These are phyloP conservation scores for Erythrocercus mccallii DNA, from an alignment of 2,113 vertebrate species.

Conservation along the genomic window DNA sequence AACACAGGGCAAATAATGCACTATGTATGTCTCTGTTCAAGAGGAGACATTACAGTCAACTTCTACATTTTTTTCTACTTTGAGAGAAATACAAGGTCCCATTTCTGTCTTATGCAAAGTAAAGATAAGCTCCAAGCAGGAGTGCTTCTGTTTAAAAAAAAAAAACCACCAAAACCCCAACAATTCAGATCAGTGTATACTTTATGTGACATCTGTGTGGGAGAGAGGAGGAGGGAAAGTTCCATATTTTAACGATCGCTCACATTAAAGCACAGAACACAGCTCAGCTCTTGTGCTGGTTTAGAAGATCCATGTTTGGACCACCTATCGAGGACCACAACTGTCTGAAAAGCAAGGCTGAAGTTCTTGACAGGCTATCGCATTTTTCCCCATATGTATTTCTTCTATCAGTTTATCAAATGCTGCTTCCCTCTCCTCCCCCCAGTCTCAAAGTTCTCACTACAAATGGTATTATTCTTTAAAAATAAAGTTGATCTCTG, in stretches of 20 bases:
- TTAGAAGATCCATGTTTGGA: background rate
- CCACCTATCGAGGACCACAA: background rate
- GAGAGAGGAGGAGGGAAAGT: background rate
- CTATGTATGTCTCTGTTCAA: background rate
- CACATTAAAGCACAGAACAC: background rate
- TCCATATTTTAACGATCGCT: background rate
- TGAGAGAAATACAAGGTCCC: background rate
- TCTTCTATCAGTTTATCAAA: background rate
- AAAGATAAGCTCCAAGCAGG: background rate
- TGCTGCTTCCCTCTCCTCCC: background rate
- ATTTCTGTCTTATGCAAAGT: background rate
- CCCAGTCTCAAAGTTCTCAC: background rate
- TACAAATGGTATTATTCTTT: background rate
- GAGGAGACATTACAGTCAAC: background rate
- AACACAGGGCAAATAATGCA: background rate
- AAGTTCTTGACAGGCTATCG: background rate
- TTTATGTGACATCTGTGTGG: rapidly evolving
- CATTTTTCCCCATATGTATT: background rate
- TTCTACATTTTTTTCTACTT: background rate
- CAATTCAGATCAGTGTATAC: background rate
- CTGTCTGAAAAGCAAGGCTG: background rate
- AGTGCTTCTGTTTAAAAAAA: background rate
- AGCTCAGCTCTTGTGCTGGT: background rate
- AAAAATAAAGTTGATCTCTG: background rate
- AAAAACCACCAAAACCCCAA: background rate